Evolutionary conservation across 92 coral and sea anemone genomes (phyloP).

Genomic region (Epizoanthus ramosus): DNA sequence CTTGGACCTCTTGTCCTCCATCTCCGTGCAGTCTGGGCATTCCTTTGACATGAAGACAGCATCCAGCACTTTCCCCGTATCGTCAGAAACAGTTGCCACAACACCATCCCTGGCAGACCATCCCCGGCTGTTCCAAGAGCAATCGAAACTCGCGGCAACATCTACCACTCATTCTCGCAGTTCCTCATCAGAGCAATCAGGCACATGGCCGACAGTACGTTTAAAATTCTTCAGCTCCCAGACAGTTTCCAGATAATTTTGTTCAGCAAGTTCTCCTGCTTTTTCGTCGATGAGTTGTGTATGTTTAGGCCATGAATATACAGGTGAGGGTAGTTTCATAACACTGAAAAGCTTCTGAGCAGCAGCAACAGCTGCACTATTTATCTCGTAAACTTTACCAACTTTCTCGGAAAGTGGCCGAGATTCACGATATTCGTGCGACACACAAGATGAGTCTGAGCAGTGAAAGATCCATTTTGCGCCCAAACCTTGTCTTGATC

Average conservation of each 20-base stretch:
- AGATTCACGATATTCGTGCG: slow-evolving; percentile 32
- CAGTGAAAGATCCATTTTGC: slow-evolving; percentile 55
- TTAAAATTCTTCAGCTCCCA: slow-evolving; percentile 29
- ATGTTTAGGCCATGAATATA: slow-evolving; percentile 47
- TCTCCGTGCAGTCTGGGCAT: slow-evolving; percentile 50
- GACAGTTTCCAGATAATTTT: slow-evolving; percentile 32
- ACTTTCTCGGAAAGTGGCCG: slow-evolving; percentile 42
- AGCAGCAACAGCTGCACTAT: slow-evolving; percentile 45
- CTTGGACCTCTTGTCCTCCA: slow-evolving; percentile 39
- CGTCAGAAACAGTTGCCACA: slow-evolving; percentile 56
- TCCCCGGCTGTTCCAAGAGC: slow-evolving; percentile 62
- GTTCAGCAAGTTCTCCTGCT: slow-evolving; percentile 46
- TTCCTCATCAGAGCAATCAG: slow-evolving; percentile 44
- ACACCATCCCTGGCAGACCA: slow-evolving; percentile 74
- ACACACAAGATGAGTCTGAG: slow-evolving; percentile 28
- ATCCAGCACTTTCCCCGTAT: slow-evolving; percentile 62
- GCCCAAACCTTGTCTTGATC: slow-evolving; percentile 49
- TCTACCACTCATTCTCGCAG: slow-evolving; percentile 46
- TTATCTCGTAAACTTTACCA: slow-evolving; percentile 43
- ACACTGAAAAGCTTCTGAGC: slow-evolving; percentile 47
- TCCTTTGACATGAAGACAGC: slow-evolving; percentile 32
- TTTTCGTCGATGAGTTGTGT: slow-evolving; percentile 37
- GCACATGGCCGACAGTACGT: slow-evolving; percentile 31
- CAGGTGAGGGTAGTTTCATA: slow-evolving; percentile 30
- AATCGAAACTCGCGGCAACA: slow-evolving; percentile 57